Percentiles rank a stretch among this genome's conserved stretches.
Evolutionary conservation across 2,113 vertebrate genomes (phyloP).

Genomic region (Suncus etruscus): DNA sequence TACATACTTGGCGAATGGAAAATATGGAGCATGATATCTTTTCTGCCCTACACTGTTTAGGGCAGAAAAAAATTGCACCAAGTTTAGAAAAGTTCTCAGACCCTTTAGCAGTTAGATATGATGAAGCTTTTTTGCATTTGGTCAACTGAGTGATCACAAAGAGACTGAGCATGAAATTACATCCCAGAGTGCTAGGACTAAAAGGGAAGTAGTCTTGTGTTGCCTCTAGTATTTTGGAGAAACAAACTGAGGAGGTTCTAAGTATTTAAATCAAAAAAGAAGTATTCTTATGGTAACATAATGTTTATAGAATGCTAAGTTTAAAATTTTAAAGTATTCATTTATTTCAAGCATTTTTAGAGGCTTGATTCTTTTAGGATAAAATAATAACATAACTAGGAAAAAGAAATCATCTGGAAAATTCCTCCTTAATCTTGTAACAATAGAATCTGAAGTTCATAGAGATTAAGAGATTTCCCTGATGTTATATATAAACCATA

Average conservation of each 20-base stretch:
- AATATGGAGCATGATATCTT: neutral
- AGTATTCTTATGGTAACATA: neutral
- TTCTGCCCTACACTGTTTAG: neutral
- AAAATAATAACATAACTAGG: neutral
- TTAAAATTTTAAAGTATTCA: constrained; percentile 34
- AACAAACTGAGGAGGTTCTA: neutral
- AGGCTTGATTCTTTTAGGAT: constrained; percentile 30
- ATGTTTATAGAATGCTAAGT: constrained; percentile 18
- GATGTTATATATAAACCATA: neutral
- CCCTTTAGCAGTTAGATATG: neutral
- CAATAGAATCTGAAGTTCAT: constrained; percentile 13
- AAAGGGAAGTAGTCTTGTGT: neutral
- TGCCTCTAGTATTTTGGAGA: neutral
- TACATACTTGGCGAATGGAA: neutral
- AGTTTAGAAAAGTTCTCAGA: constrained; percentile 21
- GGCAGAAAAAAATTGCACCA: neutral
- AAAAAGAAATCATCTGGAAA: constrained; percentile 14
- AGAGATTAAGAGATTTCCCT: neutral
- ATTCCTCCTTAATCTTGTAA: neutral
- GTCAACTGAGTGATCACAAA: neutral
- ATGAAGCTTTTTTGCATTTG: neutral
- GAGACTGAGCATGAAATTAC: neutral
- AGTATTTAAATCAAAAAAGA: neutral
- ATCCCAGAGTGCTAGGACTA: neutral
- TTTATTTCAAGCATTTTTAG: constrained; percentile 27